phyloP scores from a whole-genome alignment of 35 echinoderm and acorn worm genomes.

The Lytechinus variegatus region DNA sequence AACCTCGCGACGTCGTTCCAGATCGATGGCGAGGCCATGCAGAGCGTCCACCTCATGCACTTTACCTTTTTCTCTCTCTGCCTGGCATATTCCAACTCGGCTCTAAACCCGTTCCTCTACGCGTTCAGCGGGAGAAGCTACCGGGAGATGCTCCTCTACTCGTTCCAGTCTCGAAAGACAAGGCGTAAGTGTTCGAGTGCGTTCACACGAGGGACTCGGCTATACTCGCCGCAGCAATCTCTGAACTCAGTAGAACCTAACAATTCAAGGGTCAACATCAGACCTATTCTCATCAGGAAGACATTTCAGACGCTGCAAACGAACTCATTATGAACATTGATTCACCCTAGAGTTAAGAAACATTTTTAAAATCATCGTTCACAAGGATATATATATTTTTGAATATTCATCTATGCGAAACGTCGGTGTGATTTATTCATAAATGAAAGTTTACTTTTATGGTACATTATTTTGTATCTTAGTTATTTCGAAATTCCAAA shows the following conservation, averaged over 20 bases:
- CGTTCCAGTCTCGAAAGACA: slow-evolving; percentile 26
- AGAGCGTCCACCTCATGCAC: slow-evolving; percentile 7
- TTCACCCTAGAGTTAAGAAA: background rate
- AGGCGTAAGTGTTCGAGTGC: slow-evolving; percentile 6
- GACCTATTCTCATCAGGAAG: slow-evolving; percentile 12
- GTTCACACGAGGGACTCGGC: slow-evolving; percentile 25
- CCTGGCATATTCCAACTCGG: slow-evolving; percentile 90
- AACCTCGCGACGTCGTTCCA: slow-evolving; percentile 69
- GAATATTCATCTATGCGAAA: background rate
- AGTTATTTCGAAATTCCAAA: background rate
- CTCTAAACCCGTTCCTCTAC: slow-evolving; percentile 96
- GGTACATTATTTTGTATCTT: background rate
- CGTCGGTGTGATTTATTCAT: too few relatives aligned
- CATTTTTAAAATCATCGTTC: background rate
- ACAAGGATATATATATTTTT: background rate
- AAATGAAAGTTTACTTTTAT: background rate
- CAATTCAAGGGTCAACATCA: background rate
- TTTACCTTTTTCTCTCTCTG: slow-evolving; percentile 87
- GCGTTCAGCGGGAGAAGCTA: slow-evolving; percentile 94
- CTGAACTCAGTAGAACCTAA: slow-evolving; percentile 10
- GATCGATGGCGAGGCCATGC: background rate
- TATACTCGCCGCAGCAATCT: slow-evolving; percentile 31
- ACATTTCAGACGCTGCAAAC: background rate
- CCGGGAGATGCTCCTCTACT: slow-evolving; percentile 60
- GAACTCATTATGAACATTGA: background rate